phyloP scores from a whole-genome alignment of 1,140 invertebrate species.

The Drosophila orena region DNA sequence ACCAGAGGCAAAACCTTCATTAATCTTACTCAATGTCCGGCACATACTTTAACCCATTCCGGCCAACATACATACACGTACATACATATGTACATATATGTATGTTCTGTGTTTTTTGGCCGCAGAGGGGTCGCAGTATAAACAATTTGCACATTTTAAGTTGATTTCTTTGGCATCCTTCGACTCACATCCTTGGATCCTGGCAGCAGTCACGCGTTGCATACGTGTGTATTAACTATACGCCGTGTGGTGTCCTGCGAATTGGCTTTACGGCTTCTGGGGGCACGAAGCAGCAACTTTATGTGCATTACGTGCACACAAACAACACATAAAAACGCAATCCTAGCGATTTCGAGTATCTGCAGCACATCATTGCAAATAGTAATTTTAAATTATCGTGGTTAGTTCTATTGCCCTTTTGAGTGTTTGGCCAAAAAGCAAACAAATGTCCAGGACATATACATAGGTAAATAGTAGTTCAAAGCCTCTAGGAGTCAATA shows the following conservation, averaged over 20 bases:
- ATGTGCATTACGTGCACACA: conserved; percentile 74
- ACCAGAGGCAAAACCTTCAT: conserved; percentile 73
- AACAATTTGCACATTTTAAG: conserved; percentile 83
- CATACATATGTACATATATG: conserved; percentile 7
- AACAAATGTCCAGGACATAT: conserved; percentile 41
- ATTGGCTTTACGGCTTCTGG: conserved; percentile 53
- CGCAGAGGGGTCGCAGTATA: conserved; percentile 53
- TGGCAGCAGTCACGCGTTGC: conserved; percentile 70
- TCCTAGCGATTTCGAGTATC: conserved; percentile 30
- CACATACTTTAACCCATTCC: conserved; percentile 70
- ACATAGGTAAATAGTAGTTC: conserved; percentile 54
- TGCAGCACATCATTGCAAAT: conserved; percentile 35
- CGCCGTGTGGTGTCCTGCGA: conserved; percentile 62
- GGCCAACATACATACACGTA: neutral
- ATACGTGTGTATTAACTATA: conserved; percentile 77
- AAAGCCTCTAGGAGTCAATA: conserved; percentile 46
- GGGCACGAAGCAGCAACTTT: conserved; percentile 46
- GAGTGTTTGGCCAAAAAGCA: conserved; percentile 2
- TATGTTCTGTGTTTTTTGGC: conserved; percentile 35
- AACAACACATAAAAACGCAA: conserved; percentile 44
- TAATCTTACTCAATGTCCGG: conserved; percentile 82
- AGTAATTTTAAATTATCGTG: conserved; percentile 45
- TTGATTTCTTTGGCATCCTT: conserved; percentile 55
- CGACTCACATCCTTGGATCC: conserved; percentile 16
- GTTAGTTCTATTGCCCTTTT: neutral